Conservation (phyloP, 2,797 vertebrate species). For the Euthynnus affinis region DNA sequence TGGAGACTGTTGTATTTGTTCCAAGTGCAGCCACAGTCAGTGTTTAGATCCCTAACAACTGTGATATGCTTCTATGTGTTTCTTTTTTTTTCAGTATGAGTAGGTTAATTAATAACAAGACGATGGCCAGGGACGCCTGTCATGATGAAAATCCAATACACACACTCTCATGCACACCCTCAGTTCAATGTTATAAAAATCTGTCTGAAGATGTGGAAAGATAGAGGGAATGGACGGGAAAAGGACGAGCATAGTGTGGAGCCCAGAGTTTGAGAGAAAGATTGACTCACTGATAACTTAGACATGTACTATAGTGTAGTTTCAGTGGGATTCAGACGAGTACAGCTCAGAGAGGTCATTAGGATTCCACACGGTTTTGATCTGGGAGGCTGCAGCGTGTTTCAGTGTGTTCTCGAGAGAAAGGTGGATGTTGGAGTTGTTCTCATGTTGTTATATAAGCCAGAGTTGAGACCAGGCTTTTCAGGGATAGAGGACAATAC, state of each 20-base stretch:
- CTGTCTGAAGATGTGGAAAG: constrained; percentile 32
- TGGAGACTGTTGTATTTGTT: constrained; percentile 72
- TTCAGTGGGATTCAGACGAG: constrained; percentile 58
- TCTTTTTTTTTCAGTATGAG: constrained; percentile 1
- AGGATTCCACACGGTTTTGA: constrained; percentile 62
- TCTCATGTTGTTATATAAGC: constrained; percentile 68
- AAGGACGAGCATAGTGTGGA: constrained; percentile 29
- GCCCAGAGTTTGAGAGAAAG: constrained; percentile 39
- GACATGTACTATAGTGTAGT: constrained; percentile 31
- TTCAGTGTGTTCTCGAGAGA: constrained; percentile 44
- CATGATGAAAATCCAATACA: too few relatives aligned
- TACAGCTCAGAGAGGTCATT: constrained; percentile 67
- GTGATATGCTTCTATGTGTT: constrained; percentile 16
- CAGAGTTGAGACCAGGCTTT: constrained; percentile 59
- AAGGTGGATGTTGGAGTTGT: constrained; percentile 61
- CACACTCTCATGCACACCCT: background rate
- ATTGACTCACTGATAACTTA: constrained; percentile 56
- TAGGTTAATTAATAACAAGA: constrained; percentile 20
- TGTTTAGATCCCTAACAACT: constrained; percentile 61
- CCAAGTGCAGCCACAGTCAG: constrained; percentile 54
- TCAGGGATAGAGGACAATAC: constrained; percentile 40
- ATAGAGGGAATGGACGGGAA: constrained; percentile 21
- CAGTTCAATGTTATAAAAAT: constrained; percentile 19
- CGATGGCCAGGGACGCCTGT: background rate
- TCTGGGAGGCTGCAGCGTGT: constrained; percentile 51